Evolutionary conservation across 2,888 invertebrate genomes (phyloP).

Genomic region (Cryptophagus acutangulus): DNA sequence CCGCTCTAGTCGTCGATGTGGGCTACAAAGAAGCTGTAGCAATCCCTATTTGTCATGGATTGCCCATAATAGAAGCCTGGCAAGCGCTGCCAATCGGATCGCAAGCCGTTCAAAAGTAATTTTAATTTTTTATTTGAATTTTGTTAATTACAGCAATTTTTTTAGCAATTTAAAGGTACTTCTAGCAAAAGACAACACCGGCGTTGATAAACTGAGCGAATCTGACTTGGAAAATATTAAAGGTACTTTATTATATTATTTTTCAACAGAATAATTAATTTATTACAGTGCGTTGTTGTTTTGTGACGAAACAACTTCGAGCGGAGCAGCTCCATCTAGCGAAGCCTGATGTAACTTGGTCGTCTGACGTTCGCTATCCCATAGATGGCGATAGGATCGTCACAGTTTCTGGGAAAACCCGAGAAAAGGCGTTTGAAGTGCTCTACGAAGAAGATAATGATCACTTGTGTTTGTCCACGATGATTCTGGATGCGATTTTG

Average conservation of each 20-base stretch:
- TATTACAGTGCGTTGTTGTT: constrained; percentile 72
- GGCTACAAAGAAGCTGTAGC: constrained; percentile 80
- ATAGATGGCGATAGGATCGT: constrained; percentile 61
- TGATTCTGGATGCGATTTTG: constrained; percentile 77
- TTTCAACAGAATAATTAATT: constrained; percentile 2
- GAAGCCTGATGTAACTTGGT: constrained; percentile 48
- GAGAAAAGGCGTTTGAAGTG: constrained; percentile 80
- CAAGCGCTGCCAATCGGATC: constrained; percentile 77
- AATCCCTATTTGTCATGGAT: constrained; percentile 81
- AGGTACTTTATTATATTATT: constrained; percentile 44
- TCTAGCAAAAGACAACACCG: constrained; percentile 50
- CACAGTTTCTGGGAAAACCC: constrained; percentile 60
- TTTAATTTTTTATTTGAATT: constrained; percentile 2
- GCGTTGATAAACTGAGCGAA: constrained; percentile 51
- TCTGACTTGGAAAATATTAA: constrained; percentile 70
- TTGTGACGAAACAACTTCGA: constrained; percentile 73
- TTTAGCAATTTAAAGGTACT: constrained; percentile 41
- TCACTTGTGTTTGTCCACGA: constrained; percentile 73
- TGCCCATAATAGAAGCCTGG: constrained; percentile 79
- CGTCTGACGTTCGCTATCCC: constrained; percentile 63
- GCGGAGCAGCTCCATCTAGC: constrained; percentile 53
- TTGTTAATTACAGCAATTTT: constrained; percentile 10
- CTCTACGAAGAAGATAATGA: constrained; percentile 83
- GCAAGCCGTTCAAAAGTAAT: constrained; percentile 62
- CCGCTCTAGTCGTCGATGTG: constrained; percentile 80